These are phyloP conservation scores for Drosophila diplacantha DNA, from an alignment of 2,888 invertebrate species.

Conservation along the genomic window DNA sequence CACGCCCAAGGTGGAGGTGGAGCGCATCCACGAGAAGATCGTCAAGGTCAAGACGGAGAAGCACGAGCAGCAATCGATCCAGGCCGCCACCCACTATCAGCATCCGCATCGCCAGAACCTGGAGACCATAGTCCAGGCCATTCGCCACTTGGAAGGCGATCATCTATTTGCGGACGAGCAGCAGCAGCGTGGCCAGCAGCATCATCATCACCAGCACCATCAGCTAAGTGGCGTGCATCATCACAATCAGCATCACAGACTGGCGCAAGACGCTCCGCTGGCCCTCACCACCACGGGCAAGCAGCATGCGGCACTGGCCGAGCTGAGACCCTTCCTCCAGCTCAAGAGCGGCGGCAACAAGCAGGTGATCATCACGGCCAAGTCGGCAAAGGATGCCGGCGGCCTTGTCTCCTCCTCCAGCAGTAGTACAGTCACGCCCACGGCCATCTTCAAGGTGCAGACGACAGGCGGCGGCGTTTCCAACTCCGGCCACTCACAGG, in stretches of 20 bases:
- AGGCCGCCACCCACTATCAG: constrained; percentile 58
- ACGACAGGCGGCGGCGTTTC: constrained; percentile 42
- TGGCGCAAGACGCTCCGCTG: constrained; percentile 75
- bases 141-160: constrained; percentile 97
- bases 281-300: constrained; percentile 75
- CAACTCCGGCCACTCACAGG: constrained; percentile 10
- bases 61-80: constrained; percentile 78
- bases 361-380: constrained; percentile 73
- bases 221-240: constrained; percentile 37
- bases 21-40: constrained; percentile 81
- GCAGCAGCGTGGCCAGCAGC: constrained; percentile 73
- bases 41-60: constrained; percentile 76
- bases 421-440: constrained; percentile 65
- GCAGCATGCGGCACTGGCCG: constrained; percentile 79
- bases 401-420: constrained; percentile 46
- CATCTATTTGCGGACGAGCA: constrained; percentile 89
- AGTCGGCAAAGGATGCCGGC: constrained; percentile 56
- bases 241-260: constrained; percentile 67
- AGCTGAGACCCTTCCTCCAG: constrained; percentile 82
- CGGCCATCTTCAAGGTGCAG: constrained; percentile 76
- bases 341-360: constrained; percentile 78
- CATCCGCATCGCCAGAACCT: constrained; percentile 90
- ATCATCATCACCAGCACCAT: constrained; percentile 56
- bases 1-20: constrained; percentile 89
- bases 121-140: constrained; percentile 99